These are phyloP conservation scores for Tenthredo scrophulariae DNA, from an alignment of 2,888 invertebrate species.

Conservation along the genomic window DNA sequence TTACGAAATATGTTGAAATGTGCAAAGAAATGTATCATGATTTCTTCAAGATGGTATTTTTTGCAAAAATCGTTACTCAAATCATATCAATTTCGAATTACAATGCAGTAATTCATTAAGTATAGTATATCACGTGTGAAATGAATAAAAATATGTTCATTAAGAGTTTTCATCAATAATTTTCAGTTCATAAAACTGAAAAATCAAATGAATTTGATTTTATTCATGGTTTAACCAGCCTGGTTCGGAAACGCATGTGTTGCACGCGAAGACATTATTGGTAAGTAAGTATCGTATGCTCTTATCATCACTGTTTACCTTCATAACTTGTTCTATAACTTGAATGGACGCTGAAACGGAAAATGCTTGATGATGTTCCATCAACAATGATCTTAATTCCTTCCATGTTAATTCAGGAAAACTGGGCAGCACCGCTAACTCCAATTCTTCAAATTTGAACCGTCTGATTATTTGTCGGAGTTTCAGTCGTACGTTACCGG, in stretches of 20 bases:
- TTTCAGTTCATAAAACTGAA: neutral
- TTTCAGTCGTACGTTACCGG: conserved; percentile 53
- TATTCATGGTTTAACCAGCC: neutral
- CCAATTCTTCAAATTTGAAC: conserved; percentile 72
- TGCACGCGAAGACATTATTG: neutral
- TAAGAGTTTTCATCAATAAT: neutral
- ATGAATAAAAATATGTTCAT: no score
- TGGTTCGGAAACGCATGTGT: neutral
- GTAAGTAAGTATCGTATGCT: neutral
- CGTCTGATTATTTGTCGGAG: conserved; percentile 62
- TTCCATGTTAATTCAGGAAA: conserved; percentile 72
- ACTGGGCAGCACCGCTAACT: conserved; percentile 65
- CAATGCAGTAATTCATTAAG: no score
- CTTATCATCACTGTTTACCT: conserved; percentile 60
- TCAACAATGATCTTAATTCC: conserved; percentile 62
- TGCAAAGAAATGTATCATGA: no score
- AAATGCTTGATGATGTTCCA: conserved; percentile 65
- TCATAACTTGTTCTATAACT: conserved; percentile 63
- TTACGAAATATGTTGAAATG: neutral
- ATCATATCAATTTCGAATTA: no score
- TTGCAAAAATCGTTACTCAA: no score
- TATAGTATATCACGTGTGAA: no score
- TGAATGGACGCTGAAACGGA: conserved; percentile 61
- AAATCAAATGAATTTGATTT: no score
- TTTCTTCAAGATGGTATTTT: no score